Conservation (phyloP, 2,113 vertebrate genomes). For the cat (Felis catus) region DNA sequence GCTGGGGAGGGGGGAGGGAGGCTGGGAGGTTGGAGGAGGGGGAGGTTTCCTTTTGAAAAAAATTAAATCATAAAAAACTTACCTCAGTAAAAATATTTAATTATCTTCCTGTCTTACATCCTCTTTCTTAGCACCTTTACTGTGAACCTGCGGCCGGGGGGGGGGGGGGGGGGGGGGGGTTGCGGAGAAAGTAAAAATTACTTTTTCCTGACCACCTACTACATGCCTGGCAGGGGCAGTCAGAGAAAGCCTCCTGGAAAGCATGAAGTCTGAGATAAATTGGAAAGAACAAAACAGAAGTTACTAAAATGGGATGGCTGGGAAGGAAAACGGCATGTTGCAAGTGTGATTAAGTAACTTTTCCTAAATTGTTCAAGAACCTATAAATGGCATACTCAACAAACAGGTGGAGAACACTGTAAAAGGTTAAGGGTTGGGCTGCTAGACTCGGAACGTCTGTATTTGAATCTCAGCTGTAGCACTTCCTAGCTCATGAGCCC, state of each 20-base stretch:
- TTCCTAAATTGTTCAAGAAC: not conserved
- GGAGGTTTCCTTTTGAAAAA: not conserved
- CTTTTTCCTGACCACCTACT: not conserved
- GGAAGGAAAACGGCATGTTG: not conserved
- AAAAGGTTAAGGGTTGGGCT: not conserved
- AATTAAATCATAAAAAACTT: constrained; percentile 52
- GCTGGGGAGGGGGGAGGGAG: too few species aligned
- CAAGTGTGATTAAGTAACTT: not conserved
- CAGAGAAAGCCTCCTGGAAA: not conserved
- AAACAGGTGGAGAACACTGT: not conserved
- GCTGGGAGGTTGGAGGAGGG: too few species aligned
- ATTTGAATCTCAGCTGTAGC: not conserved
- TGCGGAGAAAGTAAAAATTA: constrained; percentile 27
- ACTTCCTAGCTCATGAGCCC: not conserved
- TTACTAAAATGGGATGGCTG: not conserved
- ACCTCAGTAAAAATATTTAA: constrained; percentile 71
- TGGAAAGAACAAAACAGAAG: not conserved
- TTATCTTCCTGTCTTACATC: constrained; percentile 66
- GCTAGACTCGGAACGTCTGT: not conserved
- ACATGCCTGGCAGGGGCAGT: not conserved
- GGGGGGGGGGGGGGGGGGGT: fast-evolving
- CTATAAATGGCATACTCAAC: not conserved
- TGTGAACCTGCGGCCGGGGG: constrained; percentile 57
- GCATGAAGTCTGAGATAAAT: not conserved
- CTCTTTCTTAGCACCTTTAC: constrained; percentile 83